Conservation (phyloP, 1,140 invertebrate genomes). For the Apolygus lucorum region DNA sequence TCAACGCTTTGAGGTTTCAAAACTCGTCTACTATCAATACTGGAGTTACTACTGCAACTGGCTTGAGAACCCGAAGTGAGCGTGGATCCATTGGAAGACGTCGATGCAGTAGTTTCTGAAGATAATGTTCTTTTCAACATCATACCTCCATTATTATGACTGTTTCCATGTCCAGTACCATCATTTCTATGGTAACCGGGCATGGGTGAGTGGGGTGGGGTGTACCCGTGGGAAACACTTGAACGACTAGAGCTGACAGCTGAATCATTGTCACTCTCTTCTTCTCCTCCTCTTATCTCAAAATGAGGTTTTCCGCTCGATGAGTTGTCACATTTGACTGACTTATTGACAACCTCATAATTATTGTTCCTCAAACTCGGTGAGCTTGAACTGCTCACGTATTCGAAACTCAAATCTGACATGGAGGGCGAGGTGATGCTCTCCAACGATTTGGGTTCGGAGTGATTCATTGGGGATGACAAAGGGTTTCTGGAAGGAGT, state of each 20-base stretch:
- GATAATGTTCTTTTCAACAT: conserved; percentile 47
- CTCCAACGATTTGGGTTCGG: conserved; percentile 47
- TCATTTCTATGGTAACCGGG: conserved; percentile 37
- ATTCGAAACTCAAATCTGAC: conserved; percentile 49
- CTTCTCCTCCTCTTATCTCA: conserved; percentile 39
- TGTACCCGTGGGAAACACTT: conserved; percentile 57
- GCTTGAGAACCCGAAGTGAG: conserved; percentile 57
- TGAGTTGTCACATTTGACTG: conserved; percentile 22
- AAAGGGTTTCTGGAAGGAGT: conserved; percentile 31
- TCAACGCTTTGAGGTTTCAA: conserved; percentile 68
- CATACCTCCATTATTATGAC: conserved; percentile 42
- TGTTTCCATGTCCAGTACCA: conserved; percentile 41
- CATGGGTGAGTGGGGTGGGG: conserved; percentile 49
- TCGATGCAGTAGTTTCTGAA: conserved; percentile 51
- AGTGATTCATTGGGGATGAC: conserved; percentile 8
- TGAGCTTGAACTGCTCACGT: conserved; percentile 32
- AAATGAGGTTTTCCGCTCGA: conserved; percentile 22
- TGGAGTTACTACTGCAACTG: conserved; percentile 46
- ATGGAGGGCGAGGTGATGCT: conserved; percentile 50
- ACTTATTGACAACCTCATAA: conserved; percentile 38
- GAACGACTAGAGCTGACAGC: conserved; percentile 70
- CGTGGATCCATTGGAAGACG: conserved; percentile 48
- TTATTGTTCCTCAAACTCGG: conserved; percentile 40
- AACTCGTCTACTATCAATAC: conserved; percentile 49
- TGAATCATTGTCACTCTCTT: conserved; percentile 78